phyloP scores from a whole-genome alignment of 2,797 vertebrate species.

The Vespertilio murinus region DNA sequence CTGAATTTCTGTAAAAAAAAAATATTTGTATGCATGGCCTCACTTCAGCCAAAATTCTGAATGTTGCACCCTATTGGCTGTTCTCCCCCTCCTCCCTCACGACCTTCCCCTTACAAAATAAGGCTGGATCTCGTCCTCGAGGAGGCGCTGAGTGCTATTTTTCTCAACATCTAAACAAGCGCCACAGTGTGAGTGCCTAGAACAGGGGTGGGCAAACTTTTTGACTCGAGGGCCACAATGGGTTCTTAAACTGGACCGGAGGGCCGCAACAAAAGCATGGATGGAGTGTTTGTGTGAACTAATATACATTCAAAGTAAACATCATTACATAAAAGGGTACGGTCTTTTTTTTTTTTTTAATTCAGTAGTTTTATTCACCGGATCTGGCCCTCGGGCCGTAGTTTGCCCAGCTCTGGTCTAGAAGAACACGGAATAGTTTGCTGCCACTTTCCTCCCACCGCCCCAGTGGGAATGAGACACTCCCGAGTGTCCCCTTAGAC shows the following conservation, averaged over 20 bases:
- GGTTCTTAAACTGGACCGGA: too few relatives aligned
- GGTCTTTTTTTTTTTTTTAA: too few relatives aligned
- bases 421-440: neutral
- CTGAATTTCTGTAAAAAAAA: constrained; percentile 58
- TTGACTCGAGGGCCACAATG: too few relatives aligned
- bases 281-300: too few relatives aligned
- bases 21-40: neutral
- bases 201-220: too few relatives aligned
- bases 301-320: too few relatives aligned
- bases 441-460: constrained; percentile 38
- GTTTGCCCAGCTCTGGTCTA: too few relatives aligned
- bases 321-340: too few relatives aligned
- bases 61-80: neutral
- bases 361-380: too few relatives aligned
- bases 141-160: neutral
- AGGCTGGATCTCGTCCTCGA: neutral
- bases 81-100: neutral
- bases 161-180: constrained; percentile 43
- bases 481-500: constrained; percentile 27
- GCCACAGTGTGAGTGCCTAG: neutral
- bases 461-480: constrained; percentile 15
- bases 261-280: too few relatives aligned
- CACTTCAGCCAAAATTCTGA: neutral
- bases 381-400: too few relatives aligned
- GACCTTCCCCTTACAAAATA: neutral